Base-by-base conservation (phyloP, 2,888 invertebrate species). In the Aspidiotus rigidus region DNA sequence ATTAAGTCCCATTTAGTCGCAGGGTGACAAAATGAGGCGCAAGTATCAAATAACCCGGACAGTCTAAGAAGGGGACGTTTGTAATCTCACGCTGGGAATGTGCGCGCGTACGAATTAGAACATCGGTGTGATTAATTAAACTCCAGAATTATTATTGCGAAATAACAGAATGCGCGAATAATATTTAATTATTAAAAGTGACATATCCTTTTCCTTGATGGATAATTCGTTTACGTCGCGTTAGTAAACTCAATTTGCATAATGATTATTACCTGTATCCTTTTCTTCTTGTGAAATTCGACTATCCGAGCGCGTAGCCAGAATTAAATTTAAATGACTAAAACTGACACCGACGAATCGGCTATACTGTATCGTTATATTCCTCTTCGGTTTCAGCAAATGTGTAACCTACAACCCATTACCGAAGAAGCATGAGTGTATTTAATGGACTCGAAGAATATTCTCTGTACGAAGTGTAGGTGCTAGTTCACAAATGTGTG, bases 141-240 rank as follows among this genome's bases (percentile, higher is more conserved):
- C 49, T 11, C 49, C 10, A 49, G 49, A 49, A 49, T 13, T n/a
- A 44, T 44, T 10, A 49, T 11, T 49, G 49, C 49, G 11, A 28
- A 28, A 28, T 49, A 49, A 49, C n/a, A 49, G 49, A 49, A 49
- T 49, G 49, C 11, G 6, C 11, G 28, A 28, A 28, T 13, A n/a
- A n/a, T 49, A 49, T 49, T 49, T 49, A 49, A 49, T 49, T 49
- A 49, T 49, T 49, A 49, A 49, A 49, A 49, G n/a, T 49, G 49
- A 49, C 49, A n/a, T 49, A n/a, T 49, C n/a, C n/a, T 49, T n/a
- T n/a, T n/a, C 49, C 11, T 49, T 13, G 49, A 49, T 49, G 49
- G 49, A 49, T 49, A 49, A 49, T 49, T 49, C n/a, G n/a, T 49
- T 49, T 49, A 49, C 49, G 49, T 49, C 49, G 49, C 10, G 49